A percentile compares a stretch with the other conserved stretches of the same genome.
Evolutionary conservation across 2,888 invertebrate genomes (phyloP).

Genomic region (Platycnemis pennipes): DNA sequence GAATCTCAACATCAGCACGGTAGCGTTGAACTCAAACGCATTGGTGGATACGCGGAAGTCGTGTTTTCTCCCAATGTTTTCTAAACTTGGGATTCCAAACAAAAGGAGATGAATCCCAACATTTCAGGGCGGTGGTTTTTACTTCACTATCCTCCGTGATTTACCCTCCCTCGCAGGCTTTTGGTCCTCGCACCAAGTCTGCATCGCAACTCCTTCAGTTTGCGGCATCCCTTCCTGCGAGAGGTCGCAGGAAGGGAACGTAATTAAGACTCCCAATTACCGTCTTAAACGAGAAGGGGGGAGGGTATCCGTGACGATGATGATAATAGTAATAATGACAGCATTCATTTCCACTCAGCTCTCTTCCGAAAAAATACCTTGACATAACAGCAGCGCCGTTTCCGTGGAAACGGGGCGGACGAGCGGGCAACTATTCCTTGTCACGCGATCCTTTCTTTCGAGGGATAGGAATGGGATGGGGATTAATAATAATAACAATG

Average conservation of each 20-base stretch:
- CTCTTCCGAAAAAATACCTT: not conserved
- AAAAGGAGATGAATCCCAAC: no score
- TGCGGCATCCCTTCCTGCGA: not conserved
- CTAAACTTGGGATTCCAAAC: no score
- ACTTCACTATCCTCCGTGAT: not conserved
- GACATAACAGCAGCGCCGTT: not conserved
- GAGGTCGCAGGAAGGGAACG: not conserved
- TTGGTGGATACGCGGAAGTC: no score
- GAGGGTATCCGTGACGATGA: not conserved
- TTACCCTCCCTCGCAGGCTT: not conserved
- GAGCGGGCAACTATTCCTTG: not conserved
- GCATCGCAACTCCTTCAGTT: not conserved
- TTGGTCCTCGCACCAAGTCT: not conserved
- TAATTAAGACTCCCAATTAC: not conserved
- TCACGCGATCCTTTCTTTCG: not conserved
- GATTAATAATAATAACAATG: not conserved
- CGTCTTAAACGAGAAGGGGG: not conserved
- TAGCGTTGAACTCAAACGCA: no score
- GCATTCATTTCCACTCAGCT: not conserved
- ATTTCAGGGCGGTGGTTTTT: no score
- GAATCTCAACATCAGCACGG: no score
- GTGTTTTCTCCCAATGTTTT: no score
- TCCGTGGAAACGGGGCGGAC: slow-evolving; percentile 15
- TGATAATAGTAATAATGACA: not conserved
- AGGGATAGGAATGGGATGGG: not conserved